Conservation (phyloP, 2,113 vertebrate species). For the Scalopus aquaticus region DNA sequence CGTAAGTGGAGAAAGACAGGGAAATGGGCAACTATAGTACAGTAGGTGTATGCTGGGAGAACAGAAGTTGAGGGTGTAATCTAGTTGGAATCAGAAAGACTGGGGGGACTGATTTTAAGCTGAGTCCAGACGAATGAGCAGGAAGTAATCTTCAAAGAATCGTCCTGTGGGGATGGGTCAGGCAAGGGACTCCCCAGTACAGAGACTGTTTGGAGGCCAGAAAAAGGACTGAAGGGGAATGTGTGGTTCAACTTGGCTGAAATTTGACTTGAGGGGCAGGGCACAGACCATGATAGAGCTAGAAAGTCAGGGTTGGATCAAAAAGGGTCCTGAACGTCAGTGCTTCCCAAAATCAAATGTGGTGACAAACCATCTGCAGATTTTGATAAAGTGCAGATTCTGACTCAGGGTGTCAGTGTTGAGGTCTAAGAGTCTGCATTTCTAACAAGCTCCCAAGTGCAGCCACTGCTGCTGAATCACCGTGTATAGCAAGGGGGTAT, state of each 20-base stretch:
- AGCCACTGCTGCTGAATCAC: not conserved
- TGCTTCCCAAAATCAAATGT: not conserved
- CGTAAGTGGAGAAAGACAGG: not conserved
- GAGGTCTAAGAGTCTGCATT: not conserved
- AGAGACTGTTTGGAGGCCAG: not conserved
- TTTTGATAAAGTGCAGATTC: not conserved
- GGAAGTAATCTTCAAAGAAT: not conserved
- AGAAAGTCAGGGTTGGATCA: not conserved
- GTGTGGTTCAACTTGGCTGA: rapidly evolving
- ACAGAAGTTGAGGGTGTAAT: not conserved
- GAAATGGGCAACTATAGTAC: not conserved
- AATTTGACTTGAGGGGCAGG: not conserved
- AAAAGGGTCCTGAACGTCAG: not conserved
- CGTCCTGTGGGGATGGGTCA: not conserved
- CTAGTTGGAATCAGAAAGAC: not conserved
- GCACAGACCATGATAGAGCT: not conserved
- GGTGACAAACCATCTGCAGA: not conserved
- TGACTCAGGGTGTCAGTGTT: not conserved
- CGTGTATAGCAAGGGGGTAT: too few species aligned
- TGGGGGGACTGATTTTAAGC: not conserved
- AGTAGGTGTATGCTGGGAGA: not conserved
- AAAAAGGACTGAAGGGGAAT: not conserved
- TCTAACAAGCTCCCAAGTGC: not conserved
- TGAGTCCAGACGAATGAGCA: not conserved
- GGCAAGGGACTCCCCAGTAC: too few species aligned